Percentiles rank a stretch among this genome's conserved stretches.
Evolutionary conservation across 2,888 invertebrate genomes (phyloP).

Genomic region (Nasonovia ribisnigri): DNA sequence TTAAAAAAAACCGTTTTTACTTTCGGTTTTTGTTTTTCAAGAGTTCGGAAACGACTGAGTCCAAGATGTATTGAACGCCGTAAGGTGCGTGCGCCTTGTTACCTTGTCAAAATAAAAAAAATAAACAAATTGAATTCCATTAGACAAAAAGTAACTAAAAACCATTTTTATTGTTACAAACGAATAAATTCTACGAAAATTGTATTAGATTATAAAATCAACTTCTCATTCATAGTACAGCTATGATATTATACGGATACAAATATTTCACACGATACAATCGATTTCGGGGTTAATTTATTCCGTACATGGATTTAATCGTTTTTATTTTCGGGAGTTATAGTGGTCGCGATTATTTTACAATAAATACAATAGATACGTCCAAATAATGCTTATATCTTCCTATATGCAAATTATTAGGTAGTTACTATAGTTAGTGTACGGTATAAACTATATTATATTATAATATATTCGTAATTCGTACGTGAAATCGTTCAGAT

Average conservation of each 20-base stretch:
- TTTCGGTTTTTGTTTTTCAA: constrained; percentile 71
- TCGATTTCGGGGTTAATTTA: constrained; percentile 2
- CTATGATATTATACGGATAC: neutral
- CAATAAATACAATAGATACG: constrained; percentile 20
- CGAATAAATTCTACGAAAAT: neutral
- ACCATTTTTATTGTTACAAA: neutral
- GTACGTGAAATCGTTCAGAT: neutral
- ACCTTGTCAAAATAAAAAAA: constrained; percentile 66
- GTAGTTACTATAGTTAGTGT: neutral
- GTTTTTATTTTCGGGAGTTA: constrained; percentile 26
- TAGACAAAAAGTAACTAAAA: neutral
- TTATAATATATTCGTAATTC: neutral
- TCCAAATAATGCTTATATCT: neutral
- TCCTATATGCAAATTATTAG: constrained; percentile 31
- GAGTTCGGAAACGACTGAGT: constrained; percentile 72
- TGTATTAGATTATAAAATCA: too few species aligned
- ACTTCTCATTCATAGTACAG: neutral
- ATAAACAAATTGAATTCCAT: neutral
- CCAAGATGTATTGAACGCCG: constrained; percentile 74
- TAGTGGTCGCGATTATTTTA: neutral
- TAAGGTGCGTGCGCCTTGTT: constrained; percentile 68
- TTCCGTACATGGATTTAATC: constrained; percentile 3
- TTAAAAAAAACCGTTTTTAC: constrained; percentile 69
- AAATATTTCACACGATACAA: neutral
- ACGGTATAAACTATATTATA: neutral